Evolutionary conservation across 2,888 invertebrate genomes (phyloP), one percentile per base, ranked within the genome.

Genomic region (Athalia rosae): DNA sequence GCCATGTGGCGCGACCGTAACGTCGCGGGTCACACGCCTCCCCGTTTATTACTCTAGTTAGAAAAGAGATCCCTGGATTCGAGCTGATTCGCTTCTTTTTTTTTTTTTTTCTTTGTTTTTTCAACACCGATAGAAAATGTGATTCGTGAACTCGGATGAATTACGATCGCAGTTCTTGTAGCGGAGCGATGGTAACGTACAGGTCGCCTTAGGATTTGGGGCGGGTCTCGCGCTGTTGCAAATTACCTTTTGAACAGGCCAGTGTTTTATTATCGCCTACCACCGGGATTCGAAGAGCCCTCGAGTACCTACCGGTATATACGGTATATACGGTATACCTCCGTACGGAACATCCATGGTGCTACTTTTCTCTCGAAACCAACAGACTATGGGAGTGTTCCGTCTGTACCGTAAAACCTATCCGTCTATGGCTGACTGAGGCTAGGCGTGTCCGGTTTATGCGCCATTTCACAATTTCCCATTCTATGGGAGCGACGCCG

Each of bases 381-480:
- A 5, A 56, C 4, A n/a, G 56, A 69, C 28, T 28, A 28, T 28
- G 28, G 28, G 28, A 28, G 28, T 28, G 28, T 28, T 28, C 28
- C 28, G 28, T 28, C 28, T 28, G 41, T 56, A 9, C 56, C 58
- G 41, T 71, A 71, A 71, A 71, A 71, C n/a, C 66, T 56, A 43
- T 71, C 56, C 71, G 43, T 56, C 43, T 71, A 58, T 41, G 58
- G 69, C 56, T 56, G 69, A 71, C 56, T 58, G 69, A 71, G 69
- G 28, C 28, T 28, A 28, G 28, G 69, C 69, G 45, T 71, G 69
- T 71, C 69, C 69, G 69, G 78, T 84, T 84, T 81, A 84, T 82
- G 82, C 81, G 78, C 83, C 82, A 83, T 84, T 83, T 83, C 81
- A 82, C 79, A 82, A 80, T 77, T 80, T 82, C 77, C 28, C 77